Conservation (phyloP, 2,888 invertebrate genomes). For the Zaprionus bogoriensis region DNA sequence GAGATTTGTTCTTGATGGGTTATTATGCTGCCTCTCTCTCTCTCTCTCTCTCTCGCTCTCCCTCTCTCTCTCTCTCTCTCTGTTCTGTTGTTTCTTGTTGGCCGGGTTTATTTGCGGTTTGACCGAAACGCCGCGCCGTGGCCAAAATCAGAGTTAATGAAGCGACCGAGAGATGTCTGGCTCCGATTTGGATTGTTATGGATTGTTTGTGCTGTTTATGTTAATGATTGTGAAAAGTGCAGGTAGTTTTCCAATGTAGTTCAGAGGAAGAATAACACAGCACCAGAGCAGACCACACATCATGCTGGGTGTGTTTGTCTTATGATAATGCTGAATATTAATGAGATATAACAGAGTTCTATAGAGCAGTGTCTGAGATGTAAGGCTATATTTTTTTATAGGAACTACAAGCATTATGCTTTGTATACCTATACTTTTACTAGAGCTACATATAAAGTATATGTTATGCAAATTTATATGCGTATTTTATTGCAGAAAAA, state of each 20-base stretch:
- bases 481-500: background rate
- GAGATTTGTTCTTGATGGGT: constrained; percentile 42
- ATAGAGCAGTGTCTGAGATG: too few species aligned
- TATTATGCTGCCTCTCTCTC: constrained; percentile 11
- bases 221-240: constrained; percentile 67
- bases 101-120: constrained; percentile 64
- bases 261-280: constrained; percentile 27
- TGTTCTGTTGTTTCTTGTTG: constrained; percentile 19
- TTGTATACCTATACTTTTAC: too few species aligned
- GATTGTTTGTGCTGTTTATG: constrained; percentile 59
- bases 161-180: constrained; percentile 56
- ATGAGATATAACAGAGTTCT: too few species aligned
- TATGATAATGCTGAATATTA: constrained; percentile 1
- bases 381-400: too few species aligned
- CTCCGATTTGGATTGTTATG: constrained; percentile 62
- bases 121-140: constrained; percentile 37
- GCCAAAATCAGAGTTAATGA: constrained; percentile 58
- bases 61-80: constrained; percentile 15
- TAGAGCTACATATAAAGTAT: too few species aligned
- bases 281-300: constrained; percentile 21
- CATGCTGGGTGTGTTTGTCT: background rate
- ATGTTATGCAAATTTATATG: background rate
- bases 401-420: too few species aligned
- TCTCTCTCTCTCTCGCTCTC: constrained; percentile 2
- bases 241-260: constrained; percentile 43